A percentile compares a stretch with the other conserved stretches of the same genome.
phyloP scores from a whole-genome alignment of 2,888 invertebrate species.

The Drosophila nr. perissopoda region DNA sequence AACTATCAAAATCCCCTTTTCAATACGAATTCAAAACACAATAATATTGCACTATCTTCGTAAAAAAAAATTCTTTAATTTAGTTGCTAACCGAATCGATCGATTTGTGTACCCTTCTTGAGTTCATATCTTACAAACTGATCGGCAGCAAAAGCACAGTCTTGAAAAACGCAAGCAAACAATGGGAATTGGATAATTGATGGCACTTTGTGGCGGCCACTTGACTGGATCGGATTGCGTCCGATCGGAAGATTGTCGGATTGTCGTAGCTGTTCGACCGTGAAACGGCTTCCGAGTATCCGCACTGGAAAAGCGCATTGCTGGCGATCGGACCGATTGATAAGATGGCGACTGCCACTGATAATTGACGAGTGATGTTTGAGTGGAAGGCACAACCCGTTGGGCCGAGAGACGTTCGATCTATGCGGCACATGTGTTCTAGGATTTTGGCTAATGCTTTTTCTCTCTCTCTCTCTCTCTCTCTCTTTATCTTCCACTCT shows the following conservation, averaged over 20 bases:
- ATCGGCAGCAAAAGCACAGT: constrained; percentile 47
- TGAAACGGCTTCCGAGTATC: constrained; percentile 33
- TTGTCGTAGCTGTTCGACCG: constrained; percentile 33
- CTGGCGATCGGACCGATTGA: constrained; percentile 39
- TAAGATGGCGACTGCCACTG: constrained; percentile 49
- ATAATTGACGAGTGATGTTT: constrained; percentile 49
- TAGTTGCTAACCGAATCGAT: background rate
- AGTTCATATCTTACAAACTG: constrained; percentile 8
- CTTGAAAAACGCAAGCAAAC: constrained; percentile 9
- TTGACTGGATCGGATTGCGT: constrained; percentile 65
- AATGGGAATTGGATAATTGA: constrained; percentile 65
- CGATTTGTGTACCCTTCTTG: background rate
- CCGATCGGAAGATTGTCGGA: constrained; percentile 38
- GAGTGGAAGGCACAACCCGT: constrained; percentile 36
- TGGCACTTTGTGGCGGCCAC: constrained; percentile 61
- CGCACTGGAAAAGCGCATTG: constrained; percentile 56
- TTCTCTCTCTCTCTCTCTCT: background rate
- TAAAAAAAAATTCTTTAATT: background rate
- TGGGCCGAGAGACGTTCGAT: constrained; percentile 55
- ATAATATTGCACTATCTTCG: background rate
- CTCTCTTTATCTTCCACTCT: background rate
- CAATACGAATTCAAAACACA: background rate
- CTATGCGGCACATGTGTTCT: constrained; percentile 24
- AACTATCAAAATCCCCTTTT: background rate
- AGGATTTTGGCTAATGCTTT: constrained; percentile 12